Percentiles rank a stretch among this genome's conserved stretches.
Conservation (phyloP, 1,140 invertebrate species). For the Zophobas morio region DNA sequence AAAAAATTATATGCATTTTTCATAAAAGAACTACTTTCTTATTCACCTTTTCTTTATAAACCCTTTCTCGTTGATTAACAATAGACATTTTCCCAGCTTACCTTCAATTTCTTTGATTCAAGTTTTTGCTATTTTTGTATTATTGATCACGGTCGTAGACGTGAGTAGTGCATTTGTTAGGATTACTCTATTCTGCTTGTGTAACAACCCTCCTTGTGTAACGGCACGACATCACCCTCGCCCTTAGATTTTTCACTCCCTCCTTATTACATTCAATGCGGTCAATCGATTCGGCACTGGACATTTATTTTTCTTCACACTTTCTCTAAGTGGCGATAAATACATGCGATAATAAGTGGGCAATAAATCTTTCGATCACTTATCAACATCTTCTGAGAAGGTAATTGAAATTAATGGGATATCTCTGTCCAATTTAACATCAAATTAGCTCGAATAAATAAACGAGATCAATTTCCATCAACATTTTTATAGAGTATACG, state of each 20-base stretch:
- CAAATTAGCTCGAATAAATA: constrained; percentile 35
- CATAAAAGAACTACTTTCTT: constrained; percentile 11
- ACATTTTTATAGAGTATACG: neutral
- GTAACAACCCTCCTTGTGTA: constrained; percentile 44
- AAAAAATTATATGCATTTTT: constrained; percentile 33
- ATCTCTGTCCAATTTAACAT: constrained; percentile 40
- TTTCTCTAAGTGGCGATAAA: constrained; percentile 47
- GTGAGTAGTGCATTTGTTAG: constrained; percentile 40
- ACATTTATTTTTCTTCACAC: constrained; percentile 46
- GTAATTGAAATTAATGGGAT: constrained; percentile 42
- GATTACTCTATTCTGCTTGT: constrained; percentile 50
- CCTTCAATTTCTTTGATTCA: constrained; percentile 30
- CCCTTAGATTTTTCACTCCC: constrained; percentile 50
- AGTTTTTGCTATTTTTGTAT: constrained; percentile 20
- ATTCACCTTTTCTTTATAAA: neutral
- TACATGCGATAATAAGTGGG: constrained; percentile 45
- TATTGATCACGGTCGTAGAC: constrained; percentile 13
- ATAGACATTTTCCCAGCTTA: neutral
- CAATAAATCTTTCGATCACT: constrained; percentile 39
- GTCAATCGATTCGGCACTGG: constrained; percentile 48
- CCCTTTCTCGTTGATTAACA: constrained; percentile 5
- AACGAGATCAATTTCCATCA: constrained; percentile 28
- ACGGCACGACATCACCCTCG: constrained; percentile 46
- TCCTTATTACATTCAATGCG: constrained; percentile 50
- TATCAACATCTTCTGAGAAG: constrained; percentile 28